Evolutionary conservation across 2,797 vertebrate genomes (phyloP), one percentile per base, ranked within the genome.

Genomic region (Cyprinodon diabolis): DNA sequence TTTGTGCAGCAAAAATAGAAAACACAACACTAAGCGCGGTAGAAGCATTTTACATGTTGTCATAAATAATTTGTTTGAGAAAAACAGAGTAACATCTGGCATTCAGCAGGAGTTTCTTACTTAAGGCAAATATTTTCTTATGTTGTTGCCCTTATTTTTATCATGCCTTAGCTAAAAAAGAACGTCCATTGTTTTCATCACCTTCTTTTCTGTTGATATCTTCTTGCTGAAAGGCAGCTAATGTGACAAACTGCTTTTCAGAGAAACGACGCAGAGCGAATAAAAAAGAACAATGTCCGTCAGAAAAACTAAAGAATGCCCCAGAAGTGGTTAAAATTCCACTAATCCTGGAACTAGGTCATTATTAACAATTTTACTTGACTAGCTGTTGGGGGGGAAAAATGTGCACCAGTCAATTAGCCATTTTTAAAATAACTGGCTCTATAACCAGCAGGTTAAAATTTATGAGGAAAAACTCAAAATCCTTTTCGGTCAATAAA

Each of bases 201-300:
- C 2, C 40, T 35, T n/a, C 17, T 63, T 47, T 23, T 51, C 54
- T 72, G 25, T 63, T 19, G 63, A 37, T 30, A 25, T 13, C 14
- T n/a, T 73, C 52, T 72, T 62, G 25, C 30, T 51, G 13, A 51
- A 60, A 37, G 45, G 4, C 21, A 4, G 37, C 43, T 1, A 4
- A 30, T 21, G 35, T 40, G 58, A 62, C 12, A 68, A 73, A 58
- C 43, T n/a, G 13, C 43, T 67, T 75, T 30, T 73, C 40, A 25
- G 19, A 30, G 30, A 58, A 37, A 54, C 52, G 15, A 21, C 37
- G 30, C 30, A 30, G 14, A 54, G 6, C 47, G 40, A 65, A 60
- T 13, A 10, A 65, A 66, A 1, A 13, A 15, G 56, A 72, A 3
- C 11, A 14, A 9, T 25, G 14, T 17, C 13, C 25, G 7, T 69